Base-by-base conservation (phyloP, 2,888 invertebrate species). In the Tetropium fuscum region DNA sequence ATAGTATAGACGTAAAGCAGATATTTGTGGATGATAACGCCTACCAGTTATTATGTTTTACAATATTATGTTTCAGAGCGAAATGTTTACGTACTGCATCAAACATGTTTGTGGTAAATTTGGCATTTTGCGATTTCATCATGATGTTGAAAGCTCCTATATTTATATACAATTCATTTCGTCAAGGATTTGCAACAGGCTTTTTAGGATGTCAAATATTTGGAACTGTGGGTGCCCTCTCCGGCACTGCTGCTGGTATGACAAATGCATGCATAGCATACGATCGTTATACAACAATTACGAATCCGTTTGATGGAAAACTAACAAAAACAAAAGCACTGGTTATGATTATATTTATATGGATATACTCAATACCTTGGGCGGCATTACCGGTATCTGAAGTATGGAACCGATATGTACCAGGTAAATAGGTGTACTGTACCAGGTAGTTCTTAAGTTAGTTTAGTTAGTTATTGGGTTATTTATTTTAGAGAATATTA, bases 131-230 rank as follows among this genome's bases (percentile, higher is more conserved):
- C 71, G 94, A 94, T 81, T 94, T 94, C 74, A 81, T 93, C 20
- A 94, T 94, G 94, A 93, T 94, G 93, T 80, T 87, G 22, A 94
- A 94, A 82, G 87, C 93, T 0, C 94, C 94, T 0, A 88, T 94
- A 65, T 93, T 94, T 78, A 92, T 94, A 69, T 93, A 92, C 80
- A 94, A 94, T 76, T 92, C 93, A 22, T 91, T 91, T 69, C 86
- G 90, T 77, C 85, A 87, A 63, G 94, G 94, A 0, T 94, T 89
- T 68, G 93, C 92, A 0, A 74, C 86, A 2, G 94, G 94, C 0
- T 84, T 88, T 47, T 62, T 88, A 0, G 93, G 91, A 1, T 94
- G 94, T 74, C 90, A 92, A 77, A 85, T 92, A 64, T 94, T 91
- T 74, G 89, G 85, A 0, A 81, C 91, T 43, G 86, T 93, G 75